Base-by-base conservation (phyloP, 2,888 invertebrate genomes). In the Elysia crispata region DNA sequence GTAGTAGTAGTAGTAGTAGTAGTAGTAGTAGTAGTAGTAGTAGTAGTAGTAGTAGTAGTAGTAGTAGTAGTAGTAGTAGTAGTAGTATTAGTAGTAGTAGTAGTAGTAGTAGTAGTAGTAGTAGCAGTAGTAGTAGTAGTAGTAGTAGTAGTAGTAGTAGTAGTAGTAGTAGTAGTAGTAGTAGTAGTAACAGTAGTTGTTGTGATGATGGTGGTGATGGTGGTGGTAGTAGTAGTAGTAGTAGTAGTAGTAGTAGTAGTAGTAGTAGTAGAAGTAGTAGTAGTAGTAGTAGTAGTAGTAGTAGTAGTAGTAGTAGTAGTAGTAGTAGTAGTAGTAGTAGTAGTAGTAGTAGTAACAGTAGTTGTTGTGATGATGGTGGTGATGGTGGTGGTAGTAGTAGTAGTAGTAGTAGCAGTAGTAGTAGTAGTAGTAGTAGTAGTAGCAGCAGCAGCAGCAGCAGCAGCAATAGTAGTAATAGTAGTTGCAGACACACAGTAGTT, bases 11-110 rank as follows among this genome's bases (percentile, higher is more conserved):
- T 66, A 66, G 67, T 23, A 66, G 67, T 23, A 66, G 67, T 23
- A 66, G 67, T 66, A 66, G 67, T 66, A 66, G 67, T 66, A 66
- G 67, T 66, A 66, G 67, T 66, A 66, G 67, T 66, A 66, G 67
- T 66, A 66, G 67, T 66, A 66, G 67, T 66, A 66, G 67, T 66
- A 66, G 67, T 66, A 66, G 67, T 66, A 66, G 67, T 66, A 66
- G 67, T 66, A 66, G 67, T 66, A 66, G 67, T 66, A 66, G 67
- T 66, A 66, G 30, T 66, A 66, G 67, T 66, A 66, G 67, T 66
- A 66, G 67, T 28, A 66, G 67, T 66, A 66, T 11, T 28, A 66
- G 67, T 66, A 66, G 67, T 28, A 66, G 67, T 15, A 66, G 67
- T 15, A 66, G 67, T 66, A 66, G 67, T 66, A 66, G 67, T 66